Evolutionary conservation across 2,888 invertebrate species (phyloP).

Genomic region (Schizaphis graminum): DNA sequence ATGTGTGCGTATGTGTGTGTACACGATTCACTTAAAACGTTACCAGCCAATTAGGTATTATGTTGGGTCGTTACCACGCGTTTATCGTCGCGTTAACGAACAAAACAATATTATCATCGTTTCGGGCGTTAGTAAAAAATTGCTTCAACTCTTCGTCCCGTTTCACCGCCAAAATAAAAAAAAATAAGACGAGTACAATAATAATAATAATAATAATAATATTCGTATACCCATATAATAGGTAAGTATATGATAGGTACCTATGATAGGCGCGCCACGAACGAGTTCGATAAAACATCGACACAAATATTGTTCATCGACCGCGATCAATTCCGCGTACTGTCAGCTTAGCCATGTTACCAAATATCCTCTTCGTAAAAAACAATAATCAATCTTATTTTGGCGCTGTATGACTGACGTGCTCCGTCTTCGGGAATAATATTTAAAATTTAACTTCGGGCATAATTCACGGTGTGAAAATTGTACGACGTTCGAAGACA

Average conservation of each 20-base stretch:
- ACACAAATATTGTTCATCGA: neutral
- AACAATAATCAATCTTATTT: neutral
- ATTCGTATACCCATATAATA: neutral
- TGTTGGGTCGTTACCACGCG: neutral
- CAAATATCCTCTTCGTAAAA: neutral
- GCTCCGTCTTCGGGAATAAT: neutral
- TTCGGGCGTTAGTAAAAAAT: neutral
- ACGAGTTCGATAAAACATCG: neutral
- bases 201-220: neutral
- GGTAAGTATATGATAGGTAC: neutral
- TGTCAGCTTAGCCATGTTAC: neutral
- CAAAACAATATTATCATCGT: neutral
- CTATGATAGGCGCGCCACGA: neutral
- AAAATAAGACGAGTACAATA: neutral
- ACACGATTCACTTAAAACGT: neutral
- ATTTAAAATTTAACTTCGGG: neutral
- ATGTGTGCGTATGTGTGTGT: neutral
- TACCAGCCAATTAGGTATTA: slow-evolving; percentile 1
- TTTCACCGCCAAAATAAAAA: neutral
- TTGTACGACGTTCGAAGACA: neutral
- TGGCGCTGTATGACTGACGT: neutral
- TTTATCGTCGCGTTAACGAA: neutral
- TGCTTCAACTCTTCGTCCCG: neutral
- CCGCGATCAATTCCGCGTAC: neutral
- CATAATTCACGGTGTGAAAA: neutral